Evolutionary conservation across 2,797 vertebrate species (phyloP), one percentile per base, ranked within the genome.

Genomic region (Channa striata): DNA sequence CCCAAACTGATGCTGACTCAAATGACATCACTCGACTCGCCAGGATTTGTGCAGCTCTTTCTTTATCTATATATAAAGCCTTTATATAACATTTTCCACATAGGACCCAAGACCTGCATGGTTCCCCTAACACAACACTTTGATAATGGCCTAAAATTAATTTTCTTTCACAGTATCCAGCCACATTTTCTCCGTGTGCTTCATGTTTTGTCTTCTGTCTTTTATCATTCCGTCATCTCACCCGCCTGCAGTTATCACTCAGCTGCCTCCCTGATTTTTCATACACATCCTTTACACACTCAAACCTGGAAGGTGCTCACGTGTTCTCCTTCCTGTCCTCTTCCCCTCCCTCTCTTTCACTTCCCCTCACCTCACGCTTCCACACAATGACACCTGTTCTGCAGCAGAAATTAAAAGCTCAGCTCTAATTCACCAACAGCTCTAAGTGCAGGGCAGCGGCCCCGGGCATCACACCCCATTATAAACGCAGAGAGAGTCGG

Each of bases 391-490:
- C 75, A 54, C 37, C 2, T 59, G 59, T 67, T 72, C 50, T 10
- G 42, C 59, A 37, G 61, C 61, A 62, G 52, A 66, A 75, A 67
- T 67, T 37, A 58, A 75, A 76, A 17, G 67, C 65, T n/a, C 40
- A 30, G 71, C 75, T 75, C 51, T 75, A 81, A 84, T 81, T 30
- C 52, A 37, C 62, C n/a, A 3, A 5, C 65, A 12, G 23, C 61
- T 37, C 64, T 77, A 68, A 78, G 62, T 65, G 68, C 72, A 62
- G 81, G 60, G 59, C 36, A 0, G 68, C 48, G 20, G 61, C 70
- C 52, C 64, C 2, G 66, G 59, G 69, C 69, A 40, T 59, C 75
- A 50, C 59, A 60, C 49, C 54, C 72, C 68, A 80, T 87, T 80
- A 81, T 58, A 44, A 74, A 72, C 49, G 40, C 65, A 46, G 54